These are phyloP conservation scores for Phanerotoma sp. DNA, from an alignment of 2,888 invertebrate genomes.

Conservation along the genomic window DNA sequence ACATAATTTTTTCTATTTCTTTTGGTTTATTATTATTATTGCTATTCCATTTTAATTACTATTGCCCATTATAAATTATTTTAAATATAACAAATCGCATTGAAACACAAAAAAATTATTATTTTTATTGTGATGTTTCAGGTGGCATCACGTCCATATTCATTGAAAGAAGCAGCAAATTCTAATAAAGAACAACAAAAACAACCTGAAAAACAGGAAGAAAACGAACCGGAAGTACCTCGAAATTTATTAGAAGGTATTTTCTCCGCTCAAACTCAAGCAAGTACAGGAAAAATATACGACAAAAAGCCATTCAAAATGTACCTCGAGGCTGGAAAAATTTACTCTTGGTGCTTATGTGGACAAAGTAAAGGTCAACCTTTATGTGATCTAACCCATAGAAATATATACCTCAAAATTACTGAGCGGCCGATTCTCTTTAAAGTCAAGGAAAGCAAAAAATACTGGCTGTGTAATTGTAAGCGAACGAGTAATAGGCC, in stretches of 20 bases:
- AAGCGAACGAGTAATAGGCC: slow-evolving; percentile 93
- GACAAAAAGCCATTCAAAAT: slow-evolving; percentile 89
- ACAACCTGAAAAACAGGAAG: too few species aligned
- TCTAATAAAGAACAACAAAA: too few species aligned
- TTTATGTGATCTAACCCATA: slow-evolving; percentile 93
- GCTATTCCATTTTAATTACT: too few species aligned
- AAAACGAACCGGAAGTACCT: slow-evolving; percentile 68
- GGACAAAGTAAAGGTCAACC: slow-evolving; percentile 92
- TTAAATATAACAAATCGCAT: too few species aligned
- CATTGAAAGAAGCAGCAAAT: too few species aligned
- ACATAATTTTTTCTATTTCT: too few species aligned
- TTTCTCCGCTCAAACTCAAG: slow-evolving; percentile 67
- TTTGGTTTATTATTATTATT: too few species aligned
- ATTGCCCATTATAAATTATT: too few species aligned
- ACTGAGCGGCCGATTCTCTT: slow-evolving; percentile 79
- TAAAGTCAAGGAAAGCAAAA: slow-evolving; percentile 80
- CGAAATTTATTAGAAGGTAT: slow-evolving; percentile 65
- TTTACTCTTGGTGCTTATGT: slow-evolving; percentile 83
- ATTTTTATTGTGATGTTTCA: too few species aligned
- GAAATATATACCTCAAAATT: slow-evolving; percentile 71
- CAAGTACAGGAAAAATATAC: slow-evolving; percentile 74
- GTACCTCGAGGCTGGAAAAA: slow-evolving; percentile 66
- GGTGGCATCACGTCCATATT: too few species aligned
- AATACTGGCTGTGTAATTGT: slow-evolving; percentile 98
- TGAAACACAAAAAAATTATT: too few species aligned